Conservation (phyloP, 2,113 vertebrate species). For the Nycticebus coucang region DNA sequence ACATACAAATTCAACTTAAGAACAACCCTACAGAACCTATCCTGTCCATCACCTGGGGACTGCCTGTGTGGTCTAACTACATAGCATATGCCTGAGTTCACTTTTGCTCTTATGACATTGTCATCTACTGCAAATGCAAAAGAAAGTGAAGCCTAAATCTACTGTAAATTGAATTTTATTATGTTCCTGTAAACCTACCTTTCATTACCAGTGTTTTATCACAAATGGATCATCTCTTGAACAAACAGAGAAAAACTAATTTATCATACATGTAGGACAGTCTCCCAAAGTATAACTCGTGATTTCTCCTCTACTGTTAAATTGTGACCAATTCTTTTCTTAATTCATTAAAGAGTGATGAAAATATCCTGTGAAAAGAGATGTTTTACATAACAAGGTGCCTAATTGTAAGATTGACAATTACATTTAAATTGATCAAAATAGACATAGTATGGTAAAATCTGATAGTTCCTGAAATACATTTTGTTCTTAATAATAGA, state of each 20-base stretch:
- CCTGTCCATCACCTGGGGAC: no score
- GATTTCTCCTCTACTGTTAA: constrained; percentile 10
- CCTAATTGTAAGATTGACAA: constrained; percentile 11
- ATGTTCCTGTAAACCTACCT: neutral
- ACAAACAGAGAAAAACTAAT: constrained; percentile 46
- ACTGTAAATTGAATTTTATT: constrained; percentile 28
- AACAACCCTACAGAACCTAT: no score
- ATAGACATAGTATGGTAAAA: neutral
- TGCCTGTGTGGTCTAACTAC: neutral
- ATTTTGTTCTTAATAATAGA: constrained; percentile 35
- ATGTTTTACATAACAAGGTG: constrained; percentile 37
- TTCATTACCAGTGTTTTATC: constrained; percentile 13
- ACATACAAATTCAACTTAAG: no score
- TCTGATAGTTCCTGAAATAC: neutral
- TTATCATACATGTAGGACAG: neutral
- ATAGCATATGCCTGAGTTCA: neutral
- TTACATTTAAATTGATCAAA: constrained; percentile 50
- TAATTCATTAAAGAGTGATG: neutral
- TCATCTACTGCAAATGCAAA: constrained; percentile 8
- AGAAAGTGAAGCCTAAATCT: constrained; percentile 11
- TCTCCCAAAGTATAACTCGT: neutral
- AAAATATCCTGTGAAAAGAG: constrained; percentile 10
- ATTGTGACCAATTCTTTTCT: neutral
- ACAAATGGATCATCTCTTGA: constrained; percentile 11
- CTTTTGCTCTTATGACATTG: neutral